phyloP scores from a whole-genome alignment of 2,888 invertebrate species.

The Drosophila mimica region DNA sequence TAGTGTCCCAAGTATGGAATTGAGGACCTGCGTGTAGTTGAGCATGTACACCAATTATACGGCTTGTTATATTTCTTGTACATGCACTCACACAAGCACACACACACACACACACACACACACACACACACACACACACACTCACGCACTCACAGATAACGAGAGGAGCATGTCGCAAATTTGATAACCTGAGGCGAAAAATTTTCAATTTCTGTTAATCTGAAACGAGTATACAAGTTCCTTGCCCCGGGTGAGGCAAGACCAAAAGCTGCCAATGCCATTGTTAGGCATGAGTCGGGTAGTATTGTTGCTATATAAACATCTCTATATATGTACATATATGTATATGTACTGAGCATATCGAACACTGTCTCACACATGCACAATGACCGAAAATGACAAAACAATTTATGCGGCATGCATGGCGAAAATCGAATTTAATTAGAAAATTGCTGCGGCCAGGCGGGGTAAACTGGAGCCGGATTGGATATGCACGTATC shows the following conservation, averaged over 20 bases:
- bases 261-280: conserved; percentile 56
- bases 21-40: conserved; percentile 30
- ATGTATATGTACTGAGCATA: background rate
- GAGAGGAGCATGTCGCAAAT: conserved; percentile 57
- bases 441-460: conserved; percentile 79
- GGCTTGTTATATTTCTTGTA: conserved; percentile 67
- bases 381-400: conserved; percentile 65
- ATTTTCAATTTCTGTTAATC: conserved; percentile 82
- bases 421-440: conserved; percentile 80
- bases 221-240: conserved; percentile 78
- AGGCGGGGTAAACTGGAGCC: conserved; percentile 27
- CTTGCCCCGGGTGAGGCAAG: conserved; percentile 53
- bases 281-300: conserved; percentile 36
- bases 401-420: conserved; percentile 80
- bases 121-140: conserved; percentile 1
- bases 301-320: conserved; percentile 16
- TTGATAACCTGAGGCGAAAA: conserved; percentile 59
- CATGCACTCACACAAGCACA: conserved; percentile 27
- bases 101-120: conserved; percentile 25
- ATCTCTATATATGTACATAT: conserved; percentile 6
- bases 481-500: conserved; percentile 58
- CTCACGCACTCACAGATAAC: conserved; percentile 24
- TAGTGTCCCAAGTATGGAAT: conserved; percentile 14
- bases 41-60: conserved; percentile 75
- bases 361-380: conserved; percentile 7